Evolutionary conservation across 1,140 invertebrate genomes (phyloP), one percentile per base, ranked within the genome.

Genomic region (Eurosta solidaginis): DNA sequence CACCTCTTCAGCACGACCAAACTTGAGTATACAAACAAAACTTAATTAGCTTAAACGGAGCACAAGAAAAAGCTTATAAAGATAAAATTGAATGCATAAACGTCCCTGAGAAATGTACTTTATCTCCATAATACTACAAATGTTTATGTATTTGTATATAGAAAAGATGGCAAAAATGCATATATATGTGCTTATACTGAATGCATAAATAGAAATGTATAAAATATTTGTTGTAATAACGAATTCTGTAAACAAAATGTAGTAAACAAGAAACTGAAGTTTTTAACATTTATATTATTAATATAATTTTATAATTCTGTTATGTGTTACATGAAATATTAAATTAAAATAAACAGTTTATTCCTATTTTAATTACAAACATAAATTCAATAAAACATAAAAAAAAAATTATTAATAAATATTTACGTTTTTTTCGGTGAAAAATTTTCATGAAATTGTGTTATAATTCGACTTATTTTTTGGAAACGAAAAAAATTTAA

Each of bases 361-460:
- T 68, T 68, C 33, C 33, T 17, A 27, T 59, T 29, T 52, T 52
- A 54, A 54, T 54, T 59, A 59, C 54, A 29, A 36, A 17, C 2
- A 29, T 33, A n/a, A n/a, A n/a, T n/a, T n/a, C n/a, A n/a, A n/a
- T n/a, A n/a, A n/a, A n/a, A n/a, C n/a, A n/a, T n/a, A n/a, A n/a
- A n/a, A n/a, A n/a, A n/a, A n/a, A n/a, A n/a, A n/a, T n/a, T n/a
- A 59, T 59, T 68, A 68, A 68, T 68, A 68, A 68, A 68, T 40
- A 33, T 40, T 68, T 40, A 68, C 59, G 33, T 68, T n/a, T n/a
- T 68, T 68, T 59, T 59, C 54, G 59, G 33, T 40, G 27, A 20
- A 47, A 59, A 68, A 36, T 68, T 40, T 40, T 40, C 33, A 68
- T n/a, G n/a, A 68, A 68, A 68, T 68, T 68, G 59, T 68, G 59